These are phyloP conservation scores for Urocitellus parryii DNA, from an alignment of 2,113 vertebrate species.

Conservation along the genomic window DNA sequence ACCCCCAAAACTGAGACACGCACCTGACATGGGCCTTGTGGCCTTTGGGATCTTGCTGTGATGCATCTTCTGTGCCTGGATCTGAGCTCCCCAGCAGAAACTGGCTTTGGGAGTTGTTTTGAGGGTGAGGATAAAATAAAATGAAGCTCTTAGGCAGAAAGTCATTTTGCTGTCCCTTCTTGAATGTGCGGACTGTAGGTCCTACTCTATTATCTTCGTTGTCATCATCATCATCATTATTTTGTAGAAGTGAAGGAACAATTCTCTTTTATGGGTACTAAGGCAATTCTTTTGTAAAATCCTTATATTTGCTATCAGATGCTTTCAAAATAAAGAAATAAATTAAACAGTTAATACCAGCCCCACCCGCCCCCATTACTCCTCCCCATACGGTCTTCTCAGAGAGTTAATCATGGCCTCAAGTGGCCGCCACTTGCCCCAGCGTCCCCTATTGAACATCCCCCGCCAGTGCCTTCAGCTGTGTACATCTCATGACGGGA, in stretches of 20 bases:
- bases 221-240: no score
- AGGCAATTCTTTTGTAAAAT: background rate
- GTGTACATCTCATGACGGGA: background rate
- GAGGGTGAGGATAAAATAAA: background rate
- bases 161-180: background rate
- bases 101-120: no score
- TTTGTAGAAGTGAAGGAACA: background rate
- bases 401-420: background rate
- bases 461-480: background rate
- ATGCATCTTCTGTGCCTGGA: background rate
- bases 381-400: background rate
- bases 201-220: background rate
- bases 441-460: background rate
- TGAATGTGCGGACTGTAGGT: background rate
- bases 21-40: background rate
- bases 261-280: background rate
- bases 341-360: constrained; percentile 12
- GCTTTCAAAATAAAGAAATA: constrained; percentile 55
- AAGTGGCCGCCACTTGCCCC: background rate
- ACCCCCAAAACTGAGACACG: background rate
- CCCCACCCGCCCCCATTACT: background rate
- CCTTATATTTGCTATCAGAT: background rate
- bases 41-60: background rate
- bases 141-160: background rate
- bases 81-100: background rate